Evolutionary conservation across 2,797 vertebrate genomes (phyloP), one percentile per base, ranked within the genome.

Genomic region (Poeciliopsis gracilis): DNA sequence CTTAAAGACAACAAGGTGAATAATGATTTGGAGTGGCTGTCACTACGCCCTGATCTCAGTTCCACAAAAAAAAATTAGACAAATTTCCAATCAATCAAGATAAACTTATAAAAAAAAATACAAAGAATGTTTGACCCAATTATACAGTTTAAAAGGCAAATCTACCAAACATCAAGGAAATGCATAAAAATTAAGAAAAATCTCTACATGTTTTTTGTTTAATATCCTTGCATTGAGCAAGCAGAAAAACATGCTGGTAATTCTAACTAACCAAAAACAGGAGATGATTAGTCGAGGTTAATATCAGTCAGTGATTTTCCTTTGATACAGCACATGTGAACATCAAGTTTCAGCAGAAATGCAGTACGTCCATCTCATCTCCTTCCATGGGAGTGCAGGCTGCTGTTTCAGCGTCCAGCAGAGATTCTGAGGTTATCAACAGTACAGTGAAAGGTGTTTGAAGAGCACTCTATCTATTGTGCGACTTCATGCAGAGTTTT

Each of bases 371-470:
- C 47, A 45, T 72, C 46, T 80, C 49, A 78, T 84, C 75, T 0
- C 5, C 67, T 85, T 59, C 77, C 76, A 79, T 67, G 61, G 49
- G 72, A 82, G 78, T 57, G 66, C 69, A 53, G 76, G 55, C 69
- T 77, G 67, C 75, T 70, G 69, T 47, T 73, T 79, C 51, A 49
- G 41, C 10, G 66, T 90, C 77, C 80, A 61, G 80, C 49, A 72
- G 80, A 84, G 79, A 82, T 72, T 46, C 69, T 18, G 77, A 77
- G 82, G 82, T 91, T 87, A 86, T 80, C 83, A 76, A 81, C 77
- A 83, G 78, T 79, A 59, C 82, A 85, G 81, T 72, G 59, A 76
- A 78, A 83, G 82, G 83, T 81, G 70, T 88, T 86, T 78, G 83
- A 88, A 76, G 84, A 36, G 1, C 18, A 36, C 70, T 83, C 70